These are phyloP conservation scores for Ailurus styani DNA, from an alignment of 2,113 vertebrate genomes.

Conservation along the genomic window DNA sequence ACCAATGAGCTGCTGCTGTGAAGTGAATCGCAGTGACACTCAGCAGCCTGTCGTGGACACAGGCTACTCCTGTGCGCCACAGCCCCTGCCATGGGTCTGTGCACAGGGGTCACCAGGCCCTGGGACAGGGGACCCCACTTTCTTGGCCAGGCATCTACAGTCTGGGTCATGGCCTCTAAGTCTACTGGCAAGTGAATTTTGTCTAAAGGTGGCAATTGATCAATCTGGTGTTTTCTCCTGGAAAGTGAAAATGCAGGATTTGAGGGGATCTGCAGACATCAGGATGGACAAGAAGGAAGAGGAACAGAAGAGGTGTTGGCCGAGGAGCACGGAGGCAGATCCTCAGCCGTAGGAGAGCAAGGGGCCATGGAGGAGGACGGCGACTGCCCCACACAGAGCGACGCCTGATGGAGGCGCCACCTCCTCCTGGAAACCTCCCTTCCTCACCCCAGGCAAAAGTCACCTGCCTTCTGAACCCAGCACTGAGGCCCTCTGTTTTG, in stretches of 20 bases:
- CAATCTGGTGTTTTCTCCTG: not conserved
- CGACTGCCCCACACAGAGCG: too few species aligned
- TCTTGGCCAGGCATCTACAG: not conserved
- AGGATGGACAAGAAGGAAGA: not conserved
- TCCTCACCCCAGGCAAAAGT: not conserved
- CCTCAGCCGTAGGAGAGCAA: not conserved
- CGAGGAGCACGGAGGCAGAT: not conserved
- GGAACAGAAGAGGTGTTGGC: not conserved
- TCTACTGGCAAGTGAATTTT: not conserved
- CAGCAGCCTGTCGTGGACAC: not conserved
- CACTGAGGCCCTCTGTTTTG: not conserved
- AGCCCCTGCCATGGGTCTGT: not conserved
- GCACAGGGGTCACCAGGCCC: not conserved
- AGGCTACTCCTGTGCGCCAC: not conserved
- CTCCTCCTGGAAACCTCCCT: not conserved
- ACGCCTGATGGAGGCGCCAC: not conserved
- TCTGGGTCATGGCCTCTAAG: not conserved
- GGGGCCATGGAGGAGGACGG: not conserved
- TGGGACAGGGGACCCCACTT: not conserved
- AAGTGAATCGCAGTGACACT: not conserved
- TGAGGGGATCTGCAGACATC: not conserved
- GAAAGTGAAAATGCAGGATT: not conserved
- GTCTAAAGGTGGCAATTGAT: not conserved
- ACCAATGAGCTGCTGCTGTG: not conserved
- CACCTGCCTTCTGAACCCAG: not conserved